These are phyloP conservation scores for Drosophila sucinea DNA, from an alignment of 1,140 invertebrate genomes.

Conservation along the genomic window DNA sequence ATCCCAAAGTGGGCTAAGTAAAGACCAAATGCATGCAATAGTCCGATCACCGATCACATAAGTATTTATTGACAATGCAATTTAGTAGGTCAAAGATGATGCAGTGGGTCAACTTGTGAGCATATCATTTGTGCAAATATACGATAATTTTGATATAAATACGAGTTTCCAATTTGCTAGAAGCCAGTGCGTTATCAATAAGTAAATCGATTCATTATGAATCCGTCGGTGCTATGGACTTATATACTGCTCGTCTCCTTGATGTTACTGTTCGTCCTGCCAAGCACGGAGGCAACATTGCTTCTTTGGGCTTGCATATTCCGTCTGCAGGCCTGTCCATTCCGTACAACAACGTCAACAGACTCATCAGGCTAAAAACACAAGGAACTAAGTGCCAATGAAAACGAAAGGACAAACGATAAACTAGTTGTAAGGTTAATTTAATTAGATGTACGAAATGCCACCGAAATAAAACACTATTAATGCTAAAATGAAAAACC, in stretches of 20 bases:
- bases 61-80: too few species aligned
- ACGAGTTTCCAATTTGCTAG: constrained; percentile 28
- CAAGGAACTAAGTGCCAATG: too few species aligned
- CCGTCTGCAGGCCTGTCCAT: constrained; percentile 59
- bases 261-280: constrained; percentile 45
- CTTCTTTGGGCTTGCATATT: constrained; percentile 57
- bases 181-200: constrained; percentile 33
- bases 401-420: neutral
- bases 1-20: neutral
- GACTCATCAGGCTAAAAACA: rapidly evolving
- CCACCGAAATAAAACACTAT: too few species aligned
- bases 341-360: constrained; percentile 39
- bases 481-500: too few species aligned
- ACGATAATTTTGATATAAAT: constrained; percentile 9
- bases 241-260: constrained; percentile 21
- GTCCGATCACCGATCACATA: neutral
- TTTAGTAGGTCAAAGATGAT: neutral
- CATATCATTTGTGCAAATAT: neutral
- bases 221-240: neutral
- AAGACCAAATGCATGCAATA: neutral
- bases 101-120: neutral
- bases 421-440: neutral
- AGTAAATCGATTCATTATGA: constrained; percentile 1
- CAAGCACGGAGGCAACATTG: constrained; percentile 52
- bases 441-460: neutral